Evolutionary conservation across 2,113 vertebrate species (phyloP).

Genomic region (Smithornis capensis): DNA sequence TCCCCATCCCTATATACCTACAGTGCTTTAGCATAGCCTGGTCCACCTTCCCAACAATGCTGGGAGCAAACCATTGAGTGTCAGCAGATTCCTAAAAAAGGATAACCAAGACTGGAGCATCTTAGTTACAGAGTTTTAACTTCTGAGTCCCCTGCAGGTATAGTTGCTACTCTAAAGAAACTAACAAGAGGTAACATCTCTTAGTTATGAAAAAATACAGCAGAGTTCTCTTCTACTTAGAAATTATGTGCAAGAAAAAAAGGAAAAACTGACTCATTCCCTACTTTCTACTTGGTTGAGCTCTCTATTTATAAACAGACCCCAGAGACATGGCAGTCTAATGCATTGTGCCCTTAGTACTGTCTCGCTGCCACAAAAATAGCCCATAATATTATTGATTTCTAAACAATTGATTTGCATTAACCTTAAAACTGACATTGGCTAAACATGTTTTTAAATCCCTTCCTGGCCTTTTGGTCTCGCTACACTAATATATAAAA

Average conservation of each 20-base stretch:
- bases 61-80: neutral
- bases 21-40: too few species aligned
- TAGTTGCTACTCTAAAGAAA: neutral
- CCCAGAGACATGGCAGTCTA: neutral
- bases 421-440: neutral
- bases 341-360: neutral
- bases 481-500: neutral
- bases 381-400: neutral
- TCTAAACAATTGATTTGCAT: neutral
- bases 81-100: neutral
- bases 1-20: neutral
- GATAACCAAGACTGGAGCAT: neutral
- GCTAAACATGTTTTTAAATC: neutral
- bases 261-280: neutral
- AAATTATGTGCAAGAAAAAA: neutral
- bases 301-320: neutral
- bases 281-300: neutral
- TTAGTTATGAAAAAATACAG: neutral
- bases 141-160: neutral
- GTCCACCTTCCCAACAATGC: rapidly evolving
- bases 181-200: neutral
- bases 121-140: neutral
- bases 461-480: neutral
- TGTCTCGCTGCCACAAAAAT: neutral
- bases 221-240: neutral